Conservation (phyloP, 1,140 invertebrate genomes). For the Diachasma alloeum region DNA sequence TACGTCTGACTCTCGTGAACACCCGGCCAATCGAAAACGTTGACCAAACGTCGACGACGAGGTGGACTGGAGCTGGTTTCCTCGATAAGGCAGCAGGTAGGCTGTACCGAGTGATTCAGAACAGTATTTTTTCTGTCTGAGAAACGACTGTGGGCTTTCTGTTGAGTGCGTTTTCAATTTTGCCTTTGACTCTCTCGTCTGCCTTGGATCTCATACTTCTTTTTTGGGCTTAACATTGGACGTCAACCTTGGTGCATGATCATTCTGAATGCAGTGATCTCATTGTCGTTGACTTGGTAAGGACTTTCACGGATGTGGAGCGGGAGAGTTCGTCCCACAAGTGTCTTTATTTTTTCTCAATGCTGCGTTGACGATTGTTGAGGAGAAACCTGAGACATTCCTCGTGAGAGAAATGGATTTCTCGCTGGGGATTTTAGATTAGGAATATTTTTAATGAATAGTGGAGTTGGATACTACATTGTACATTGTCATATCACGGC, state of each 20-base stretch:
- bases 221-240: background rate
- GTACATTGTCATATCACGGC: no score
- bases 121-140: background rate
- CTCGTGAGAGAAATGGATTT: no score
- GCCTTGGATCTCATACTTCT: background rate
- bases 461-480: no score
- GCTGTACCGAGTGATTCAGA: background rate
- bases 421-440: no score
- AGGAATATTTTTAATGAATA: no score
- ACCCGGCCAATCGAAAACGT: background rate
- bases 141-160: background rate
- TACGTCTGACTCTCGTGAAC: background rate
- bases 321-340: background rate
- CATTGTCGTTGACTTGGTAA: background rate
- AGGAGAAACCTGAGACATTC: no score
- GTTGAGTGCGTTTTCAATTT: background rate
- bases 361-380: background rate
- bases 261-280: background rate
- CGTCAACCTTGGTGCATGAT: background rate
- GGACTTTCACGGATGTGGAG: background rate
- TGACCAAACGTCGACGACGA: background rate
- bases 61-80: background rate
- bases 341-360: background rate
- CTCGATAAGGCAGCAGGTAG: slow-evolving; percentile 9
- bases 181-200: background rate